Percentiles rank a stretch among this genome's conserved stretches.
Evolutionary conservation across 2,797 vertebrate species (phyloP).

Genomic region (Argyrosomus regius): DNA sequence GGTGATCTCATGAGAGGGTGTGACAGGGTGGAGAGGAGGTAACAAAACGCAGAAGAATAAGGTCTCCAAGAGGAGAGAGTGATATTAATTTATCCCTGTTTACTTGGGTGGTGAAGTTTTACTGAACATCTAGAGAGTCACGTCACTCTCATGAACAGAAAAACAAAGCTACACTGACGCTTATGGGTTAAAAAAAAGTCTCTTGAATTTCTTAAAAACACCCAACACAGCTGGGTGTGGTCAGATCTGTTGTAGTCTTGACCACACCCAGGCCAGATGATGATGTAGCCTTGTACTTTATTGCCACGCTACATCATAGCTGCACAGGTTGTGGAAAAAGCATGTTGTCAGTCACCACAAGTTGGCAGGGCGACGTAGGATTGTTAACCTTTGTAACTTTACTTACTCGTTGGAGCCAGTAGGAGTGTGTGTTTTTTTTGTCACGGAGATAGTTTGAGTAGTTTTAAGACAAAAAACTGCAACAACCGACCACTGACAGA

Average conservation of each 20-base stretch:
- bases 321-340: slow-evolving; percentile 3
- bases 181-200: slow-evolving; percentile 7
- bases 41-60: background rate
- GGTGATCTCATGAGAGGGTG: slow-evolving; percentile 37
- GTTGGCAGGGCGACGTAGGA: background rate
- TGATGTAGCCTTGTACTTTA: background rate
- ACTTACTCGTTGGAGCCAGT: background rate
- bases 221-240: slow-evolving; percentile 17
- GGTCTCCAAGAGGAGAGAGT: background rate
- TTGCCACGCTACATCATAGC: background rate
- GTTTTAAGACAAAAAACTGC: background rate
- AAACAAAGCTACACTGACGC: background rate
- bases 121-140: background rate
- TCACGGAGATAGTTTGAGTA: no score
- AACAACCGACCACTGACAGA: background rate
- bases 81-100: background rate
- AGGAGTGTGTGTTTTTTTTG: no score
- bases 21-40: slow-evolving; percentile 20
- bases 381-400: background rate
- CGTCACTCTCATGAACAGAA: background rate
- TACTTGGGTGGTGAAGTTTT: background rate
- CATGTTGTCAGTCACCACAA: background rate
- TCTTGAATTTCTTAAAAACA: background rate
- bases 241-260: slow-evolving; percentile 6
- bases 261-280: background rate